Percentiles rank a stretch among this genome's conserved stretches.
Conservation (phyloP, 2,888 invertebrate species). For the Mythimna albipuncta region DNA sequence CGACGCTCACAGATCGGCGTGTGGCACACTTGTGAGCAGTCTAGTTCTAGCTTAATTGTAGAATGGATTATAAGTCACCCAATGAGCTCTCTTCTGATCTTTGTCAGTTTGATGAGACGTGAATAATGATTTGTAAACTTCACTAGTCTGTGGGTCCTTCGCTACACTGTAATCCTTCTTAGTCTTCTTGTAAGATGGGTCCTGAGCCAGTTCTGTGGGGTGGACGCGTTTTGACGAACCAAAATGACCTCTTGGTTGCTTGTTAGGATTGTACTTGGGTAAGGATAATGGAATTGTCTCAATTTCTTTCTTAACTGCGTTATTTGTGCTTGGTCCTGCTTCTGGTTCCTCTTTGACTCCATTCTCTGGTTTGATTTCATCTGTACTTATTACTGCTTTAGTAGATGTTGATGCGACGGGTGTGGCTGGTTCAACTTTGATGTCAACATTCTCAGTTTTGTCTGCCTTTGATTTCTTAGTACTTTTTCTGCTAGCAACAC, state of each 20-base stretch:
- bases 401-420: conserved; percentile 65
- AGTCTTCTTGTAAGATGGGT: conserved; percentile 94
- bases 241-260: conserved; percentile 84
- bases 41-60: no score
- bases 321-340: conserved; percentile 77
- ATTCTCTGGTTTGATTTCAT: conserved; percentile 71
- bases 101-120: conserved; percentile 97
- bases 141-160: conserved; percentile 96
- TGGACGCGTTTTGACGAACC: conserved; percentile 84
- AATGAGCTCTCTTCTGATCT: conserved; percentile 97
- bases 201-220: conserved; percentile 85
- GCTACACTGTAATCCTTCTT: conserved; percentile 96
- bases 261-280: conserved; percentile 86
- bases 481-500: conserved; percentile 93
- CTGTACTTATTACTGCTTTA: conserved; percentile 33
- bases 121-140: conserved; percentile 98
- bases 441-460: conserved; percentile 71
- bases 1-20: no score
- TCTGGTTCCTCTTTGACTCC: conserved; percentile 82
- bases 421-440: conserved; percentile 73
- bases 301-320: conserved; percentile 81
- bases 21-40: no score
- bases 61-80: conserved; percentile 99
- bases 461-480: conserved; percentile 91
- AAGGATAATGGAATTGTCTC: conserved; percentile 86